These are phyloP conservation scores for Siniperca scherzeri DNA, from an alignment of 2,797 vertebrate species.

Conservation along the genomic window DNA sequence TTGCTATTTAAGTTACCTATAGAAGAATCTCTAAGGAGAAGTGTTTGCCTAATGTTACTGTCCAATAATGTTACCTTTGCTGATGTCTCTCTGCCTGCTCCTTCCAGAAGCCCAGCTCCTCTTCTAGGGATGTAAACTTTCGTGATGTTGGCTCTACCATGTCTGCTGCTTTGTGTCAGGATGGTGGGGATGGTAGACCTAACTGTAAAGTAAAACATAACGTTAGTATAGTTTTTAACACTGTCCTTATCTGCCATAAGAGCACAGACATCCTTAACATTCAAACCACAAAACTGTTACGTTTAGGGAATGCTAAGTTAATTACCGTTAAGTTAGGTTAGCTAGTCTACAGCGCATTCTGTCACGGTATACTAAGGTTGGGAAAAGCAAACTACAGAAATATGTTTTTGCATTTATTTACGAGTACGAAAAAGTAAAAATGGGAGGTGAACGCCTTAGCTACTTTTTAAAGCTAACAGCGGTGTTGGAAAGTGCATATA, in stretches of 20 bases:
- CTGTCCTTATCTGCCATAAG: too few relatives aligned
- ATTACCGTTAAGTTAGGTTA: background rate
- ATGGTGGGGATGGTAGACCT: background rate
- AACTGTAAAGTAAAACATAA: background rate
- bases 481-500: background rate
- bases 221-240: background rate
- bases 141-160: constrained; percentile 81
- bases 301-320: constrained; percentile 38
- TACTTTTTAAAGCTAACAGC: constrained; percentile 11
- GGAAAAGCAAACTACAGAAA: too few relatives aligned
- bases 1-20: background rate
- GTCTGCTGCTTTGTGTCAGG: constrained; percentile 33
- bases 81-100: constrained; percentile 90
- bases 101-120: constrained; percentile 93
- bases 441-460: fast-evolving
- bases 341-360: background rate
- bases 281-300: constrained; percentile 7
- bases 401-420: background rate
- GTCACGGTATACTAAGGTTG: background rate
- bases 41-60: background rate
- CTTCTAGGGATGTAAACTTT: constrained; percentile 89
- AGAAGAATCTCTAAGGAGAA: background rate
- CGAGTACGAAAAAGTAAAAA: background rate
- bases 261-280: background rate
- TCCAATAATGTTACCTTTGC: constrained; percentile 86